Percentiles rank a stretch among this genome's conserved stretches.
Conservation (phyloP, 2,113 vertebrate genomes). For the Ellobius talpinus region DNA sequence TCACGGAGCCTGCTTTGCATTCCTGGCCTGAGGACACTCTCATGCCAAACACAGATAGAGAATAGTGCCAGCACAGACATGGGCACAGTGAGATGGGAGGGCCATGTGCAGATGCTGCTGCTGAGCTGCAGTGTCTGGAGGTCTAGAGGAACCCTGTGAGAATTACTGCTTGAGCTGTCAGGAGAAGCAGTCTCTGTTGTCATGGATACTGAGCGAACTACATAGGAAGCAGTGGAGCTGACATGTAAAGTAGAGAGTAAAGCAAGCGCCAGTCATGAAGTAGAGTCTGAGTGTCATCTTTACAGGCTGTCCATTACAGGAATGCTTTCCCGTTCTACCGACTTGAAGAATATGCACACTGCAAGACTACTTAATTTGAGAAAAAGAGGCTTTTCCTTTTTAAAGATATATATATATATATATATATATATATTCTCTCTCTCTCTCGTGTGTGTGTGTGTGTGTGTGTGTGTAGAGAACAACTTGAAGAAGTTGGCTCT, state of each 20-base stretch:
- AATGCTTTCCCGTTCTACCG: not conserved
- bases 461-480: not conserved
- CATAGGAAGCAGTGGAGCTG: not conserved
- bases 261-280: not conserved
- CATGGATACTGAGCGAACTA: not conserved
- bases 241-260: slow-evolving; percentile 37
- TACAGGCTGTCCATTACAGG: not conserved
- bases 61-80: not conserved
- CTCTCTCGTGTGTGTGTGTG: not conserved
- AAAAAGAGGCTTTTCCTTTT: not conserved
- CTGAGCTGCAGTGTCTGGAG: not conserved
- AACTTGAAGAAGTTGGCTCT: not conserved
- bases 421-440: not conserved
- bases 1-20: not conserved
- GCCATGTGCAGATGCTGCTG: not conserved
- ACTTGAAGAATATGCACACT: not conserved
- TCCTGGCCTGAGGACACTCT: not conserved
- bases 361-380: not conserved
- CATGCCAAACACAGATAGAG: not conserved
- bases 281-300: not conserved
- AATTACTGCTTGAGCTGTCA: not conserved
- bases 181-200: not conserved
- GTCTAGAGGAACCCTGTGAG: fast-evolving
- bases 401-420: not conserved
- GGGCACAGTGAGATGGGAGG: not conserved